These are phyloP conservation scores for Pangasianodon gigas DNA, from an alignment of 2,113 vertebrate genomes.

Conservation along the genomic window DNA sequence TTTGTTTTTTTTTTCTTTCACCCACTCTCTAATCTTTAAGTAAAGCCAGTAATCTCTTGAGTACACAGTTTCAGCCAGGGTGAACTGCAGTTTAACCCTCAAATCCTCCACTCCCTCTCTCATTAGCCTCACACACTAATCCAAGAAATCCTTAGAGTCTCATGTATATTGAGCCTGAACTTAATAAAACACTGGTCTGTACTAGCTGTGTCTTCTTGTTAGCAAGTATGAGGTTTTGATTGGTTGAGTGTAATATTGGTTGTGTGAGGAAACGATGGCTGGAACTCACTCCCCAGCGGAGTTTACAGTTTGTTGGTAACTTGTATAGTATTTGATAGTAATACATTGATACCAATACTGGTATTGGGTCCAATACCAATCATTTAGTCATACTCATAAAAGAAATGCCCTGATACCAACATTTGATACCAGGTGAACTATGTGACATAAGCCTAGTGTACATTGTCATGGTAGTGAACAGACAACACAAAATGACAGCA, in stretches of 20 bases:
- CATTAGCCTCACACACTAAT: background rate
- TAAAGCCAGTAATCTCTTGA: slow-evolving; percentile 51
- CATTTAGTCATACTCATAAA: too few relatives aligned
- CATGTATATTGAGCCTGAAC: background rate
- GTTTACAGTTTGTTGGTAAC: background rate
- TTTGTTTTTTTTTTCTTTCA: background rate
- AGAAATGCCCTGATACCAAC: background rate
- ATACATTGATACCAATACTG: background rate
- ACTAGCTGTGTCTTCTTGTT: background rate
- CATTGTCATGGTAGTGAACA: background rate
- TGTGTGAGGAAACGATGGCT: background rate
- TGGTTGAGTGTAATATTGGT: background rate
- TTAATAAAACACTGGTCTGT: background rate
- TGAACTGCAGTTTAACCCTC: slow-evolving; percentile 52
- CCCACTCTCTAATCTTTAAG: background rate
- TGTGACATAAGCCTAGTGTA: background rate
- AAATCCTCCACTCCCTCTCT: slow-evolving; percentile 17
- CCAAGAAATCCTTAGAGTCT: background rate
- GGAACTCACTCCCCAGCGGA: background rate
- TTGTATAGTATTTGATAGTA: too few relatives aligned
- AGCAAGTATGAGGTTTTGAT: background rate
- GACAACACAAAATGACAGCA: background rate
- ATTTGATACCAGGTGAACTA: background rate
- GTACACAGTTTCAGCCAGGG: slow-evolving; percentile 41
- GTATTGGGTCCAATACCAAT: too few relatives aligned